phyloP scores from a whole-genome alignment of 2,797 vertebrate species.

The Danio jaintianensis region DNA sequence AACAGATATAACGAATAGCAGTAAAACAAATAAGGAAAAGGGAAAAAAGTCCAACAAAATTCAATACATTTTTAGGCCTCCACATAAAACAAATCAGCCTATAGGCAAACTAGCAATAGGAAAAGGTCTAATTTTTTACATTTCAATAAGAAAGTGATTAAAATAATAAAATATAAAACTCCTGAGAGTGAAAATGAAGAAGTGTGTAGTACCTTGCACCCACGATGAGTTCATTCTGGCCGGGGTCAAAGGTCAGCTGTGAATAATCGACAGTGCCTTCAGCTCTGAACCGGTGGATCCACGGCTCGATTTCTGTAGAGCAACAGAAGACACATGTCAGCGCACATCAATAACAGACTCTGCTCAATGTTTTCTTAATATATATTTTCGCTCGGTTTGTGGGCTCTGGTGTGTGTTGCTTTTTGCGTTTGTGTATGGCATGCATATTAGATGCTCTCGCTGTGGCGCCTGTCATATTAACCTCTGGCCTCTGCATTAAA shows the following conservation, averaged over 20 bases:
- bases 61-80: too few species aligned
- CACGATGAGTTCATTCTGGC: slow-evolving; percentile 95
- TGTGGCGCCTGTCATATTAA: slow-evolving; percentile 74
- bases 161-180: too few species aligned
- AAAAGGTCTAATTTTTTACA: too few species aligned
- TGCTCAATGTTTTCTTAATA: not conserved
- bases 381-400: not conserved
- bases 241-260: slow-evolving; percentile 94
- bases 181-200: too few species aligned
- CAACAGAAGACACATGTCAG: slow-evolving; percentile 63
- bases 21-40: too few species aligned
- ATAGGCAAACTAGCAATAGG: too few species aligned
- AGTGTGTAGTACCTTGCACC: slow-evolving; percentile 89
- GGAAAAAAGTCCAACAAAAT: too few species aligned
- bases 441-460: slow-evolving; percentile 48
- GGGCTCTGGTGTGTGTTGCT: slow-evolving; percentile 13
- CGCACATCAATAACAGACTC: not conserved
- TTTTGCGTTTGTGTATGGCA: slow-evolving; percentile 29
- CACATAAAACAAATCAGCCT: too few species aligned
- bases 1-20: too few species aligned
- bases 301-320: slow-evolving; percentile 91
- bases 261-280: slow-evolving; percentile 96
- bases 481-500: slow-evolving; percentile 70
- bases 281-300: slow-evolving; percentile 91
- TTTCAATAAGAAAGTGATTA: too few species aligned